Evolutionary conservation across 2,113 vertebrate genomes (phyloP).

Genomic region (Strix aluco): DNA sequence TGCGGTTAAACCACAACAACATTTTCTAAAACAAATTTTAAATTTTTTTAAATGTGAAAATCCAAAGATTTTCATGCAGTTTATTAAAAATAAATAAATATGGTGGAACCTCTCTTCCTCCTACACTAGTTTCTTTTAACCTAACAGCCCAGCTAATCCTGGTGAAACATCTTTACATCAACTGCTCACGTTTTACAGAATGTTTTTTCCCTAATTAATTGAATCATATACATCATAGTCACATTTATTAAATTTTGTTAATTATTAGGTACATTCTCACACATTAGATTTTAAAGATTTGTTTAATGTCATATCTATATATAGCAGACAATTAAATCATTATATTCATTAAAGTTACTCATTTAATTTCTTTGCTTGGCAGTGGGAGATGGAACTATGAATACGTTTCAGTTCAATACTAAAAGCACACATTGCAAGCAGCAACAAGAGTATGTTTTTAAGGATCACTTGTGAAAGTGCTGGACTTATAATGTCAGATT

Average conservation of each 20-base stretch:
- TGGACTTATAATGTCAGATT: neutral
- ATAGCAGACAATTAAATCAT: neutral
- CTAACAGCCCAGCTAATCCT: neutral
- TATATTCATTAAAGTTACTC: conserved; percentile 16
- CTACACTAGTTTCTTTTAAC: conserved; percentile 37
- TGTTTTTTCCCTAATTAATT: conserved; percentile 42
- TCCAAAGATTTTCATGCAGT: neutral
- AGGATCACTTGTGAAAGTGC: neutral
- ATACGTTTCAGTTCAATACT: neutral
- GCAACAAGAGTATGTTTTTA: neutral
- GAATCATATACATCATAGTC: conserved; percentile 32
- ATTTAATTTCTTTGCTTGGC: conserved; percentile 41
- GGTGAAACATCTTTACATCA: conserved; percentile 35
- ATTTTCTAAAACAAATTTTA: neutral
- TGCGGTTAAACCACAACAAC: neutral
- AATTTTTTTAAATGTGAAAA: neutral
- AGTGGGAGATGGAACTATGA: conserved; percentile 21
- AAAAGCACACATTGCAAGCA: neutral
- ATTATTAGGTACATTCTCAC: conserved; percentile 36
- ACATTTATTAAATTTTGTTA: conserved; percentile 51
- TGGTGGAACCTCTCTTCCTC: neutral
- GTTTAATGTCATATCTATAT: conserved; percentile 34
- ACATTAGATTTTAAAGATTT: conserved; percentile 28
- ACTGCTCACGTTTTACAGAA: conserved; percentile 14
- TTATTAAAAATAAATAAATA: neutral